Evolutionary conservation across 2,113 vertebrate genomes (phyloP).

Genomic region (Notothenia coriiceps): DNA sequence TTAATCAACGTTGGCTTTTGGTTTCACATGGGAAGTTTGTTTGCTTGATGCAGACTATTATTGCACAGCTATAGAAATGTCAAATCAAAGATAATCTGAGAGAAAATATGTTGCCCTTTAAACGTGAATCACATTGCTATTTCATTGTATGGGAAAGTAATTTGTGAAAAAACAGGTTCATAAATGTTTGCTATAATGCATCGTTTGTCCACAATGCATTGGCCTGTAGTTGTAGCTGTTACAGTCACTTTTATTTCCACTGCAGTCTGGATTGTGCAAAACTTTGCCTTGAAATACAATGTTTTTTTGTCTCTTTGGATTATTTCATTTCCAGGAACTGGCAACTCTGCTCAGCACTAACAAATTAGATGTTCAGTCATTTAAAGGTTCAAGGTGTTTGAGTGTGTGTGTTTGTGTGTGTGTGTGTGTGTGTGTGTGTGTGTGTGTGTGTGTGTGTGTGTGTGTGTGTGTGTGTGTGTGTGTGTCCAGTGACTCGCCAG

Average conservation of each 20-base stretch:
- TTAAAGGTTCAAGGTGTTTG: neutral
- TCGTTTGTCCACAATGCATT: no score
- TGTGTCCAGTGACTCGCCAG: neutral
- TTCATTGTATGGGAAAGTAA: no score
- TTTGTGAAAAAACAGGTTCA: no score
- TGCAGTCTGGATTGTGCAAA: neutral
- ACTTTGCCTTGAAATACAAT: neutral
- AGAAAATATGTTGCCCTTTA: no score
- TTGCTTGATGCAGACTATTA: no score
- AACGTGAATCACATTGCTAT: no score
- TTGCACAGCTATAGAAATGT: no score
- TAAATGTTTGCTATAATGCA: neutral
- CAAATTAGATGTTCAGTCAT: slow-evolving; percentile 4
- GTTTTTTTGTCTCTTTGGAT: neutral
- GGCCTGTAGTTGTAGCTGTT: neutral
- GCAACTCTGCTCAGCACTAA: neutral
- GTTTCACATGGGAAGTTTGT: no score
- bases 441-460: neutral
- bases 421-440: slow-evolving; percentile 30
- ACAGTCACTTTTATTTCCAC: neutral
- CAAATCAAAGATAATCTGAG: no score
- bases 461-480: slow-evolving; percentile 3
- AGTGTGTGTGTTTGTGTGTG: slow-evolving; percentile 11
- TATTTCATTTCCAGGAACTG: neutral
- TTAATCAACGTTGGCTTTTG: no score